Conservation (phyloP, 2,113 vertebrate species). For the Chamaetylas fuelleborni region DNA sequence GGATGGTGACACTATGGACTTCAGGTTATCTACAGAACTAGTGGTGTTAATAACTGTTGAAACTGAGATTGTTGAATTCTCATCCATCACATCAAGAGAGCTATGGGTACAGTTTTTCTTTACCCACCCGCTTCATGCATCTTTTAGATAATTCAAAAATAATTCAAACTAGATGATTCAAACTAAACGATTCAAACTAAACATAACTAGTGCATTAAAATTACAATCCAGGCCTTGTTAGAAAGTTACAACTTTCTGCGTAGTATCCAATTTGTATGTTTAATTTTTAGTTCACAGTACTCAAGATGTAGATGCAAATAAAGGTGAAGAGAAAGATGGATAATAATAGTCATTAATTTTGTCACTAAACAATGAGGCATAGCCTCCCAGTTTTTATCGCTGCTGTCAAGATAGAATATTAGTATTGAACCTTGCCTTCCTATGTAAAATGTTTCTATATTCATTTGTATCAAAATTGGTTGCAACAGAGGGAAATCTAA, state of each 20-base stretch:
- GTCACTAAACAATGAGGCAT: constrained; percentile 65
- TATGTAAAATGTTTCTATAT: not conserved
- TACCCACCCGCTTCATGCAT: fast-evolving
- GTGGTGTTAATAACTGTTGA: not conserved
- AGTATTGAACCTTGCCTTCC: constrained; percentile 19
- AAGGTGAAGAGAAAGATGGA: constrained; percentile 62
- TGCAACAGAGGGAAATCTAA: not conserved
- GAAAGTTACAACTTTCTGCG: not conserved
- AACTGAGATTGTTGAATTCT: not conserved
- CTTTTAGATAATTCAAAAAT: not conserved
- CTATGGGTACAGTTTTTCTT: not conserved
- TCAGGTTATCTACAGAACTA: not conserved
- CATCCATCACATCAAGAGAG: not conserved
- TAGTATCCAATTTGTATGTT: constrained; percentile 8
- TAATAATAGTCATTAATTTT: constrained; percentile 69
- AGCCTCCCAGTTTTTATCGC: constrained; percentile 55
- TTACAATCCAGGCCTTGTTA: constrained; percentile 3
- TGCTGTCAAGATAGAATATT: constrained; percentile 45
- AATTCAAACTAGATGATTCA: not conserved
- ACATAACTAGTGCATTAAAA: not conserved
- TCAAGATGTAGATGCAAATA: constrained; percentile 46
- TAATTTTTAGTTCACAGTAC: constrained; percentile 39
- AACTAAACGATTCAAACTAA: not conserved
- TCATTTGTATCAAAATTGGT: not conserved
- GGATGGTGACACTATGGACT: not conserved